Evolutionary conservation across 1,140 invertebrate species (phyloP), one percentile per base, ranked within the genome.

Genomic region (Medauroidea extradentata): DNA sequence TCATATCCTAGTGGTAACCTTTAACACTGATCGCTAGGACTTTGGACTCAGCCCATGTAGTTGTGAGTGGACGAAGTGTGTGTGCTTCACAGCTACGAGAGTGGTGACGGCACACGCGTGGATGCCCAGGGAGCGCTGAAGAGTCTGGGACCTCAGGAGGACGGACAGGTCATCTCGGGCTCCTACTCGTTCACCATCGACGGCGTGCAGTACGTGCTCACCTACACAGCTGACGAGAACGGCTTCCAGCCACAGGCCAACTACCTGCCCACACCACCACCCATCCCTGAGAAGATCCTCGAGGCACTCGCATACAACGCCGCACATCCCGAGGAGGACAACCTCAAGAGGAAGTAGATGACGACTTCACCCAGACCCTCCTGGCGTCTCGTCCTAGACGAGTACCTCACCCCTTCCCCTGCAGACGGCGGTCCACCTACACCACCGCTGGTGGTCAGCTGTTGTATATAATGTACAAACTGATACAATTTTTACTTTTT

Each of bases 181-280:
- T 81, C 80, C 1, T 87, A 82, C 71, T 81, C 83, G 3, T 92
- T 90, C 71, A 85, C 85, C 2, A 86, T 87, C 11, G 87, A 91
- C 59, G 89, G 89, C 23, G 78, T 83, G 39, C 79, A 82, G 7
- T 86, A 90, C 57, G 73, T 77, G 13, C 72, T 91, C 14, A 79
- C 81, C 3, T 92, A 91, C 70, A 81, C 85, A 25, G 88, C 89
- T 38, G 89, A 90, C 67, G 86, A 89, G 65, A 87, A 87, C 64
- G 86, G 86, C 46, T 88, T 86, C 71, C 82, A 83, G 59, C 81
- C 85, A 23, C 69, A 78, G 58, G 80, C 80, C 42, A 74, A 67
- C 9, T 77, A 79, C 63, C 70, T 82, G 14, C 80, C 81, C 11
- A 71, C 75, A 5, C 70, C 78, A 14, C 79, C 75, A 14, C 67